Base-by-base conservation (phyloP, 2,797 vertebrate species). In the Betta splendens region DNA sequence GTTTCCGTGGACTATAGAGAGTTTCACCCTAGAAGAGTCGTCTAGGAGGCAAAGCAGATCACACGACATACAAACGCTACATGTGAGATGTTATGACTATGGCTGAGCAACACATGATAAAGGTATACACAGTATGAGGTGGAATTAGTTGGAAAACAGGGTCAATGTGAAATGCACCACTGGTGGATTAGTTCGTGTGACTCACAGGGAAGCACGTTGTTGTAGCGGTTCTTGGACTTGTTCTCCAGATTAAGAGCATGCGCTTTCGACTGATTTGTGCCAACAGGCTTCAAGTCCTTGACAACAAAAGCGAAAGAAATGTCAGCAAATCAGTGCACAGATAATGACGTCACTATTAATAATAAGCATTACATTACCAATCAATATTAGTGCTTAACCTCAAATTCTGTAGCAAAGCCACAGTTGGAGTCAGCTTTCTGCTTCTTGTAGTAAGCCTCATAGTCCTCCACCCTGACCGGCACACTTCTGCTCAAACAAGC, bases 121-220 rank as follows among this genome's bases (percentile, higher is more conserved):
- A 58, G 31, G 31, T 9, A 37, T 50, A 51, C 23, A 15, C 15
- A 31, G 25, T 20, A 36, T 58, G 53, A 54, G 3, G 29, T 28
- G 36, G 49, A 8, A 17, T 22, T 25, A 26, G 22, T 40, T 67
- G n/a, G n/a, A n/a, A n/a, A n/a, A n/a, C n/a, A n/a, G 23, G 23
- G 9, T 28, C 28, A 55, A 22, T n/a, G 36, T 46, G 49, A 38
- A 37, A 29, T 62, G 54, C 40, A 57, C 65, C 33, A 49, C 67
- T 48, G 33, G 50, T 17, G 44, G 33, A 35, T 50, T 56, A 25
- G 13, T 32, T 13, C 3, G 36, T 20, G 54, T 16, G 38, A 83
- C 97, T 94, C 86, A 99, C 97, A 99, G 39, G 97, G 96, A 55
- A 98, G 89, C 35, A 99, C 97, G 0, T 99, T 98, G 85, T 93